A percentile compares a stretch with the other conserved stretches of the same genome.
phyloP scores from a whole-genome alignment of 35 echinoderm and acorn worm species.

The Amphiura filiformis region DNA sequence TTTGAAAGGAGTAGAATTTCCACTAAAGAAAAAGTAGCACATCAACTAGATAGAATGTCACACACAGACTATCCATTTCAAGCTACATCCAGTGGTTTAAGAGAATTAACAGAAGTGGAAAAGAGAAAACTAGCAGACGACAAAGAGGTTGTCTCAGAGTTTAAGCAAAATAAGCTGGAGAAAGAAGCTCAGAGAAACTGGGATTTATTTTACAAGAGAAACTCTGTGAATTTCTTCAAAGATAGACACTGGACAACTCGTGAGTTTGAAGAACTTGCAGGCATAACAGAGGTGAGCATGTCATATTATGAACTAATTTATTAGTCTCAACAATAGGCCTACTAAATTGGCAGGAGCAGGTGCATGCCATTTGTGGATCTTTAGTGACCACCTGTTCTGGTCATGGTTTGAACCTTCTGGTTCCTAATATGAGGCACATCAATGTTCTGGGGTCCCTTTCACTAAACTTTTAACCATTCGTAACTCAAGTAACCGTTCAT shows the following conservation, averaged over 20 bases:
- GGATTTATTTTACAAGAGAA: constrained; percentile 96
- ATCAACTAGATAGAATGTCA: not conserved
- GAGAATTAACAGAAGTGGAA: constrained; percentile 69
- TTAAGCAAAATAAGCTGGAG: constrained; percentile 87
- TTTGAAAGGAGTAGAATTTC: no score
- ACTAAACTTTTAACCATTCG: no score
- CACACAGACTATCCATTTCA: not conserved
- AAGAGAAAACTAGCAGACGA: constrained; percentile 59
- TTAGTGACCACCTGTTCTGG: no score
- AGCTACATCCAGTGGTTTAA: not conserved
- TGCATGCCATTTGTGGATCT: no score
- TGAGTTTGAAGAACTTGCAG: constrained; percentile 85
- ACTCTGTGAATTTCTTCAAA: constrained; percentile 96
- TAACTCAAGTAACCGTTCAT: no score
- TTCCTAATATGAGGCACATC: no score
- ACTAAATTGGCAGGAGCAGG: no score
- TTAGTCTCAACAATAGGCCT: no score
- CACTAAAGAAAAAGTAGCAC: no score
- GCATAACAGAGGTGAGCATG: not conserved
- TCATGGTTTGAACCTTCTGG: no score
- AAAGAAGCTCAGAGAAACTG: constrained; percentile 83
- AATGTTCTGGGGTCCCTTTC: no score
- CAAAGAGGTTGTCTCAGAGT: constrained; percentile 54
- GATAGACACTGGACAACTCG: constrained; percentile 93
- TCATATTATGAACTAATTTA: not conserved